Conservation (phyloP, 2,888 invertebrate species). For the Mesorhabditis spiculigera region DNA sequence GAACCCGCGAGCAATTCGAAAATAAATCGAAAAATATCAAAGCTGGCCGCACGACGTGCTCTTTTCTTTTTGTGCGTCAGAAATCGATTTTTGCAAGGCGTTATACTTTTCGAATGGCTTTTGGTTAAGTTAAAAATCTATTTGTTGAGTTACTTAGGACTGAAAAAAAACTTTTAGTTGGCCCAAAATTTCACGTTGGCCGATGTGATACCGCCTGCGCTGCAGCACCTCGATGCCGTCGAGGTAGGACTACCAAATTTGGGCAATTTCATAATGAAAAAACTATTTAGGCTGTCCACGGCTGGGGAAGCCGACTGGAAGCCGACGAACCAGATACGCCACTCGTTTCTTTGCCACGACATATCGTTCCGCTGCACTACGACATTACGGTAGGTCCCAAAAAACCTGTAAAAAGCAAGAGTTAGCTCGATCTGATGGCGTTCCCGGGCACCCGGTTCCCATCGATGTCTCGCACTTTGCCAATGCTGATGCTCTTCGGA, state of each 20-base stretch:
- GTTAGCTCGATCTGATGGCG: background rate
- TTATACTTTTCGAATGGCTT: too few species aligned
- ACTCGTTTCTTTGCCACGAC: conserved; percentile 43
- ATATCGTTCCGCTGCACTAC: conserved; percentile 51
- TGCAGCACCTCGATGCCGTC: conserved; percentile 19
- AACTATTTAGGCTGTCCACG: conserved; percentile 2
- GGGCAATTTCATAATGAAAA: background rate
- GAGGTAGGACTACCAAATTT: conserved; percentile 12
- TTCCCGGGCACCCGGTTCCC: background rate
- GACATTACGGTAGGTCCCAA: conserved; percentile 37
- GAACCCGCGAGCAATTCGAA: too few species aligned
- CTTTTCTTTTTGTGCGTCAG: too few species aligned
- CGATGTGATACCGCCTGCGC: conserved; percentile 27
- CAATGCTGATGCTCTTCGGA: background rate
- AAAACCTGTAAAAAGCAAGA: background rate
- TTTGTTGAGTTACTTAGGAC: too few species aligned
- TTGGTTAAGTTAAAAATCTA: too few species aligned
- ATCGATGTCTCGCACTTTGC: background rate
- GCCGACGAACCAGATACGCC: conserved; percentile 22
- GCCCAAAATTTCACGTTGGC: conserved; percentile 26
- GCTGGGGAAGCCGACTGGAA: background rate
- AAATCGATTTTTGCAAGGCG: too few species aligned
- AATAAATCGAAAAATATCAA: too few species aligned
- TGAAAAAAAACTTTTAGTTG: background rate
- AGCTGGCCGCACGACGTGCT: too few species aligned